Base-by-base conservation (phyloP, 1,140 invertebrate species). In the Eriocheir sinensis region DNA sequence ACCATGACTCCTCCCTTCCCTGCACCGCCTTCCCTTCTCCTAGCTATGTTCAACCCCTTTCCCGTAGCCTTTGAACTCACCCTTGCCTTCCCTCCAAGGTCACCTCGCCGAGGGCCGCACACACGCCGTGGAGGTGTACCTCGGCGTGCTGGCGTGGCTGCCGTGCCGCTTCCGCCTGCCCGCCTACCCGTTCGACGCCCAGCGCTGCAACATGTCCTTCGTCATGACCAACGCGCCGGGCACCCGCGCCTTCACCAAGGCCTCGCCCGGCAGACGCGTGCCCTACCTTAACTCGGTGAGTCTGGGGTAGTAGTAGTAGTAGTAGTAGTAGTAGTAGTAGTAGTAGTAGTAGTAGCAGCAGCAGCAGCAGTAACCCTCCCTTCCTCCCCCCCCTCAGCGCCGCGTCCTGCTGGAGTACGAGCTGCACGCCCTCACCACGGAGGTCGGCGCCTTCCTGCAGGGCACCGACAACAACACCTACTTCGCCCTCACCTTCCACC, bases 131-230 rank as follows among this genome's bases (percentile, higher is more conserved):
- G 93, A 95, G 40, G 79, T 93, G 12, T 95, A 95, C 89, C 72
- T 95, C 3, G 95, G 95, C n/a, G 90, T 95, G 34, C 92, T 95
- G n/a, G 91, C 80, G 9, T 41, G 34, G 44, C 91, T 95, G 8
- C 95, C 95, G 17, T 95, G 95, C 53, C 93, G 88, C 38, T 95
- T 95, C 81, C 86, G 93, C 32, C 92, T 95, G 32, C 83, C 85
- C 12, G 92, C 86, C 3, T 95, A 95, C 40, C 95, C 95, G 3
- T 95, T 95, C 92, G 95, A 95, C 94, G 80, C 27, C 32, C 95
- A 95, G 94, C 44, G n/a, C 40, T 95, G 95, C 92, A 95, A 95
- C 94, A 40, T 95, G 27, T 93, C 95, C 88, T 93, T 95, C 95
- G 90, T 95, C 86, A 60, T 95, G 79, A 80, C 91, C 48, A 95